Percentiles rank a stretch among this genome's conserved stretches.
phyloP scores from a whole-genome alignment of 1,140 invertebrate species.

The Whitmania pigra region DNA sequence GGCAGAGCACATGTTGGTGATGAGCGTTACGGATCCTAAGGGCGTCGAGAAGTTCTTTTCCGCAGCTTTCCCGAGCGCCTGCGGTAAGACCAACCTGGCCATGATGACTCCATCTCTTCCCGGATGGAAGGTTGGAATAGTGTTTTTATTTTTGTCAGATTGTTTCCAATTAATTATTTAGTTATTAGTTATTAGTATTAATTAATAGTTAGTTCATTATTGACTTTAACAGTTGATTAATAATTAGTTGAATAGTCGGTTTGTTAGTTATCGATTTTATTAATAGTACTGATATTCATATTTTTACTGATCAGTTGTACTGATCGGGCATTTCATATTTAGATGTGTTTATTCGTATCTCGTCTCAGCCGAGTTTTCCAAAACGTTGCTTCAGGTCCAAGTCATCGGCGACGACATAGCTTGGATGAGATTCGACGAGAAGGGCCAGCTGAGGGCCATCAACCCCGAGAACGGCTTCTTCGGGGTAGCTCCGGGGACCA shows the following conservation, averaged over 20 bases:
- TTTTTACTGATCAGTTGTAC: no score
- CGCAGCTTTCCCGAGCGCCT: conserved; percentile 94
- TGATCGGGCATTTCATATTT: no score
- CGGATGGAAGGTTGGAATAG: conserved; percentile 63
- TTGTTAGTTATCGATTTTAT: no score
- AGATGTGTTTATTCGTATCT: no score
- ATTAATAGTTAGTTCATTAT: no score
- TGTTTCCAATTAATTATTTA: no score
- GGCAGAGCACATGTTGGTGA: conserved; percentile 92
- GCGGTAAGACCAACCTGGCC: conserved; percentile 95
- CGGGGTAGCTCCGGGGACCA: conserved; percentile 94
- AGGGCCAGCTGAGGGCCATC: conserved; percentile 81
- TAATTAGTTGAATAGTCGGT: no score
- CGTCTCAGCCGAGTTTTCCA: not conserved
- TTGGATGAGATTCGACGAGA: conserved; percentile 80
- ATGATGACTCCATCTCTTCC: conserved; percentile 88
- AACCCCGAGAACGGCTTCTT: conserved; percentile 99
- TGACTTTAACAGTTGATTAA: no score
- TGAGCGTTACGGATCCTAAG: conserved; percentile 66
- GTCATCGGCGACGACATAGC: conserved; percentile 48
- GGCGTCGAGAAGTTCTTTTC: conserved; percentile 82
- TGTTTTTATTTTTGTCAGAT: not conserved
- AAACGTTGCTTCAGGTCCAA: conserved; percentile 36
- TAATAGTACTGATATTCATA: no score
- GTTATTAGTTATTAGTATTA: no score